Conservation (phyloP, 2,797 vertebrate genomes). For the Echeneis naucrates region DNA sequence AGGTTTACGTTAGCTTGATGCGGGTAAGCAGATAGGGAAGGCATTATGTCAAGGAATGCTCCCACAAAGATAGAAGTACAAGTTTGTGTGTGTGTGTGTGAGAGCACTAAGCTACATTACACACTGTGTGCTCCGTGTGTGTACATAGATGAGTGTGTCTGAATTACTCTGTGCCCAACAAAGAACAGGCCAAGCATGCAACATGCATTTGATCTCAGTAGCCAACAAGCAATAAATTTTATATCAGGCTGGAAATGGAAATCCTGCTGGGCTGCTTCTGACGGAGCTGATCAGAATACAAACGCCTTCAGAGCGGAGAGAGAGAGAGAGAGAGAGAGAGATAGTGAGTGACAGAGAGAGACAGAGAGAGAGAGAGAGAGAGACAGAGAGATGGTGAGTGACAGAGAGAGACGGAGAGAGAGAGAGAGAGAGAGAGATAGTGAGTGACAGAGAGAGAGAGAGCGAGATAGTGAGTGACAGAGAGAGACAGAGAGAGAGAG, state of each 20-base stretch:
- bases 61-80: background rate
- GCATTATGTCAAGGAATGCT: background rate
- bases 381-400: background rate
- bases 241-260: constrained; percentile 68
- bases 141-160: constrained; percentile 5
- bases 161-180: constrained; percentile 34
- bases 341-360: background rate
- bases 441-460: too few relatives aligned
- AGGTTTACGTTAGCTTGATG: too few relatives aligned
- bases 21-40: background rate
- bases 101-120: background rate
- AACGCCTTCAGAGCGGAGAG: constrained; percentile 14
- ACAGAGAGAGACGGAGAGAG: background rate
- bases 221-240: constrained; percentile 63
- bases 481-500: constrained; percentile 1
- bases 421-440: too few relatives aligned
- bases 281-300: constrained; percentile 56
- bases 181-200: constrained; percentile 36
- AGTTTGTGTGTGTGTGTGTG: background rate
- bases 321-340: background rate
- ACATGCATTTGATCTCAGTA: constrained; percentile 59
- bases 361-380: background rate
- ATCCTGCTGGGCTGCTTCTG: constrained; percentile 47
- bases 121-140: constrained; percentile 1
- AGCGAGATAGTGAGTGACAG: background rate